Percentiles rank a stretch among this genome's conserved stretches.
phyloP scores from a whole-genome alignment of 2,888 invertebrate genomes.

The Leptopterna dolabrata region DNA sequence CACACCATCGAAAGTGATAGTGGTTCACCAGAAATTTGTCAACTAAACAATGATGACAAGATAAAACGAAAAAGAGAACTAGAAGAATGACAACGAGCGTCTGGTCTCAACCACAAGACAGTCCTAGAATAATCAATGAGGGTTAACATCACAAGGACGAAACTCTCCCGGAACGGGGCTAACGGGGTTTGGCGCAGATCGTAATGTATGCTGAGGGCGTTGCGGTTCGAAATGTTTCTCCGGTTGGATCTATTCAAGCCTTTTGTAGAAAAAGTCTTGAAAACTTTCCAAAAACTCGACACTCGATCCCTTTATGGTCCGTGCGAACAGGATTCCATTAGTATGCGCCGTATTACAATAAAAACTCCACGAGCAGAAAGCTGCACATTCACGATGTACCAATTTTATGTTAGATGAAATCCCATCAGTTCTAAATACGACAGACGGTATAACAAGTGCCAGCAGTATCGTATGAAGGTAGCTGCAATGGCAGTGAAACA shows the following conservation, averaged over 20 bases:
- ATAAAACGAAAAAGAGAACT: background rate
- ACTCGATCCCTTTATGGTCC: background rate
- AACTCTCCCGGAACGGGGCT: background rate
- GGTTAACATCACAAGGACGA: conserved; percentile 15
- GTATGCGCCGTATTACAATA: background rate
- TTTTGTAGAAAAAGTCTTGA: conserved; percentile 6
- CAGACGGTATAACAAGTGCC: too few relatives aligned
- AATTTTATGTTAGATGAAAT: too few relatives aligned
- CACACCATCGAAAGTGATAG: background rate
- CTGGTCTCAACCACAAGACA: background rate
- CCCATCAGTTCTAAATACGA: too few relatives aligned
- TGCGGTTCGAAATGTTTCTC: background rate
- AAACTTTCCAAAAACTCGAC: background rate
- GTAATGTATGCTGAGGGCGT: conserved; percentile 13
- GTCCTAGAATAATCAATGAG: background rate
- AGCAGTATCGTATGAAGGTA: too few relatives aligned
- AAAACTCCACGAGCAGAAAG: too few relatives aligned
- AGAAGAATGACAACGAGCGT: background rate
- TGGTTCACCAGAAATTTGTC: background rate
- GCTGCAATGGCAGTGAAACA: too few relatives aligned
- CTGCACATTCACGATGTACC: too few relatives aligned
- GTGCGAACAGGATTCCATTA: background rate
- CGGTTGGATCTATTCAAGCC: background rate
- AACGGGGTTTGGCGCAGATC: conserved; percentile 14
- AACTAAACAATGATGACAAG: background rate